A percentile compares a stretch with the other conserved stretches of the same genome.
phyloP scores from a whole-genome alignment of 1,140 invertebrate genomes.

The Hydropsyche tenuis region DNA sequence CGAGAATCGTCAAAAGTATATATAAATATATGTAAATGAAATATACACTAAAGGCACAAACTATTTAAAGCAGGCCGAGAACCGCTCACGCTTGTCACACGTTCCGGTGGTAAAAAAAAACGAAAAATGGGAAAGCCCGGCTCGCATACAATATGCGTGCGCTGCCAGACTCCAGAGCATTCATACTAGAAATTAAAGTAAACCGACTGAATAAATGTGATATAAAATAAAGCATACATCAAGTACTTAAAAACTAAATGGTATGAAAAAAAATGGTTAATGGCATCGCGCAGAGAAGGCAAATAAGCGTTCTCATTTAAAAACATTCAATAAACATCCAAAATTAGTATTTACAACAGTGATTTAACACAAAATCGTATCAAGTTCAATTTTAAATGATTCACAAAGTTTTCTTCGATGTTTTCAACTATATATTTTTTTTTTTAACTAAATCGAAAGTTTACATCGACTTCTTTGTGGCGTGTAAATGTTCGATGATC shows the following conservation, averaged over 20 bases:
- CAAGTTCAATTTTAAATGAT: too few species aligned
- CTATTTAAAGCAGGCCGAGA: constrained; percentile 47
- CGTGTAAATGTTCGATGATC: constrained; percentile 19
- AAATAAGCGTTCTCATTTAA: background rate
- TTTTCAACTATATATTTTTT: too few species aligned
- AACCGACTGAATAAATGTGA: constrained; percentile 8
- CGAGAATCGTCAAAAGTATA: constrained; percentile 46
- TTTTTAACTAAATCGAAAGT: too few species aligned
- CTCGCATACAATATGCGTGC: constrained; percentile 7
- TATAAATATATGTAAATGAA: constrained; percentile 47
- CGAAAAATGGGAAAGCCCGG: background rate
- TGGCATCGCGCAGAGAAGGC: constrained; percentile 42
- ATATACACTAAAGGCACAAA: constrained; percentile 50
- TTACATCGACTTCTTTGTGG: background rate
- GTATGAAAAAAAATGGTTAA: constrained; percentile 50
- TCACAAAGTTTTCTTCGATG: too few species aligned
- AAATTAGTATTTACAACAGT: constrained; percentile 51
- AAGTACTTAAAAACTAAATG: constrained; percentile 47
- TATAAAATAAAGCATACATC: constrained; percentile 4
- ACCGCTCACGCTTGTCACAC: constrained; percentile 47
- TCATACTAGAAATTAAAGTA: background rate
- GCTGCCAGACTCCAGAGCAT: background rate
- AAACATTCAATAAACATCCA: constrained; percentile 43
- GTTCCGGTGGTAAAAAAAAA: constrained; percentile 36
- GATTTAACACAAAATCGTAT: constrained; percentile 34